These are phyloP conservation scores for Gasteruption jaculator DNA, from an alignment of 2,888 invertebrate genomes.

Conservation along the genomic window DNA sequence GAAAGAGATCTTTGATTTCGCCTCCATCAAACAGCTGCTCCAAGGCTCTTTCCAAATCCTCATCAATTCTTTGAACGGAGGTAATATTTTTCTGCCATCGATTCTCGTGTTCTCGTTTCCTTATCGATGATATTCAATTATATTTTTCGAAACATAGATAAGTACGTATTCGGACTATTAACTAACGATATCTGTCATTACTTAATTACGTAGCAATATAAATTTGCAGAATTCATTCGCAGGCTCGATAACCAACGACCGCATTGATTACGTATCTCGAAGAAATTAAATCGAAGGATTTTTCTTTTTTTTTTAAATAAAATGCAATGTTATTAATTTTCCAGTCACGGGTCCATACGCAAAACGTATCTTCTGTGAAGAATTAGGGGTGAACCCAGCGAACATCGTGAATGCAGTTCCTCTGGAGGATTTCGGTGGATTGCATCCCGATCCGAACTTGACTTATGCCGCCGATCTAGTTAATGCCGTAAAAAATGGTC, in stretches of 20 bases:
- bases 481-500: conserved; percentile 57
- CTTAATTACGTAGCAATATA: conserved; percentile 1
- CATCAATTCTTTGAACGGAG: conserved; percentile 93
- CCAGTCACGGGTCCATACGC: conserved; percentile 96
- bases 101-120: conserved; percentile 9
- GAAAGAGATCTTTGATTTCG: conserved; percentile 97
- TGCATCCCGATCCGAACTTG: conserved; percentile 96
- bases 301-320: conserved; percentile 3
- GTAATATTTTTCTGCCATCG: conserved; percentile 50
- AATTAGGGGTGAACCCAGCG: conserved; percentile 70
- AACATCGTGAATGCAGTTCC: conserved; percentile 76
- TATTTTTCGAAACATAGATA: not conserved
- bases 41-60: conserved; percentile 78
- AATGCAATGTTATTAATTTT: conserved; percentile 25
- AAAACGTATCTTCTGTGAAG: conserved; percentile 78
- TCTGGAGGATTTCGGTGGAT: conserved; percentile 91
- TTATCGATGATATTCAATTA: no score
- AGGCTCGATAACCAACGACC: no score
- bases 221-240: no score
- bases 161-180: not conserved
- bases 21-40: conserved; percentile 68
- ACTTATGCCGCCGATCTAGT: conserved; percentile 79
- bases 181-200: not conserved
- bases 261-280: no score
- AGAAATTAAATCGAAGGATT: conserved; percentile 8